Conservation (phyloP, 2,113 vertebrate species). For the Callorhinus ursinus region DNA sequence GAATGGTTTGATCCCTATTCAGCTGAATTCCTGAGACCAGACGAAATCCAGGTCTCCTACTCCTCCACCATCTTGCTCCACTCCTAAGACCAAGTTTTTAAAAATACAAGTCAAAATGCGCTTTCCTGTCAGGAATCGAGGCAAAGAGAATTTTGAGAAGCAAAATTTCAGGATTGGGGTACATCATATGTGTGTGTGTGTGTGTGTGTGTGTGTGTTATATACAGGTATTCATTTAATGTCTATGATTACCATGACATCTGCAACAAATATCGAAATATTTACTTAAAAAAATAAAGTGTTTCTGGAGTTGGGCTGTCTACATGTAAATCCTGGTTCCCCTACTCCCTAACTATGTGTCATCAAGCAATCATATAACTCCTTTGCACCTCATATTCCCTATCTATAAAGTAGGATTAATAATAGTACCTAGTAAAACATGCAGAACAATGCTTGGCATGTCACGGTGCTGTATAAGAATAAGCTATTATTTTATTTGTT, state of each 20-base stretch:
- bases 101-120: slow-evolving; percentile 17
- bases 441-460: not conserved
- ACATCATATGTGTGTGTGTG: no score
- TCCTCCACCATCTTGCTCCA: no score
- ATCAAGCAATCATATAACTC: not conserved
- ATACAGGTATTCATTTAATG: not conserved
- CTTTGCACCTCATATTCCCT: not conserved
- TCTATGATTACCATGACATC: not conserved
- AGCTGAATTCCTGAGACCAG: no score
- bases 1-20: no score
- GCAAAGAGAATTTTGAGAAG: not conserved
- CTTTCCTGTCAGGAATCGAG: not conserved
- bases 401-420: not conserved
- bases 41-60: no score
- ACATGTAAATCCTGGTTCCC: not conserved
- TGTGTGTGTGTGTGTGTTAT: no score
- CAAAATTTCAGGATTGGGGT: not conserved
- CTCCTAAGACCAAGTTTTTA: not conserved
- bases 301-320: not conserved
- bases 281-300: not conserved
- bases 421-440: not conserved
- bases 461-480: not conserved
- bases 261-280: not conserved
- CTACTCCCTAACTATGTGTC: not conserved
- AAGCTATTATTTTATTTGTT: not conserved